Evolutionary conservation across 2,888 invertebrate species (phyloP).

Genomic region (Steinernema scapterisci): DNA sequence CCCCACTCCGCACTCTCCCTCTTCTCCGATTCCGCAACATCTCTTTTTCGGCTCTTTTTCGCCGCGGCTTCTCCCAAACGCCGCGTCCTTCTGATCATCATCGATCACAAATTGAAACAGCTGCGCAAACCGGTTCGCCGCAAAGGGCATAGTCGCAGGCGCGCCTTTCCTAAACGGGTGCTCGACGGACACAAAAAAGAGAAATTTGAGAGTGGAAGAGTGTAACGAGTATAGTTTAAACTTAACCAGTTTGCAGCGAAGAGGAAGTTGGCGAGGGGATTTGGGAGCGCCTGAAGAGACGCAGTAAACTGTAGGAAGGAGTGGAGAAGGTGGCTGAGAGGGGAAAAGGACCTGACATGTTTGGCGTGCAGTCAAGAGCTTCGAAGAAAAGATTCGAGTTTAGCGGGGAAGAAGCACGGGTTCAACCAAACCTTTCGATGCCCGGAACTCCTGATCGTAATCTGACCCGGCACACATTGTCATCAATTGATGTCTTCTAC

Average conservation of each 20-base stretch:
- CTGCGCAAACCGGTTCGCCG: slow-evolving; percentile 21
- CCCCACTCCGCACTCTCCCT: no score
- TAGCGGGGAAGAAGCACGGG: no score
- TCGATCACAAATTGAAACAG: slow-evolving; percentile 21
- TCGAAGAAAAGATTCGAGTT: no score
- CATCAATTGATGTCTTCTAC: no score
- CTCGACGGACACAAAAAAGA: slow-evolving; percentile 17
- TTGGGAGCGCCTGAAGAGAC: background rate
- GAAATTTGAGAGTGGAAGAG: background rate
- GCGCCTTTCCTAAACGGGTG: background rate
- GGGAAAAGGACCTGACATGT: no score
- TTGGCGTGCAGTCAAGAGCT: no score
- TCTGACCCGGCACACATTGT: no score
- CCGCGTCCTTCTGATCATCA: slow-evolving; percentile 5
- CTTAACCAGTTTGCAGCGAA: slow-evolving; percentile 26
- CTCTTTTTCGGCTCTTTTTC: background rate
- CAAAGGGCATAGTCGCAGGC: slow-evolving; percentile 14
- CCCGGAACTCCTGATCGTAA: no score
- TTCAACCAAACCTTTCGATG: no score
- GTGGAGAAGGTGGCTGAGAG: no score
- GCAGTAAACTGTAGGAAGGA: background rate
- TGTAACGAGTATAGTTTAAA: slow-evolving; percentile 15
- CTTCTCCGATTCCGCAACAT: slow-evolving; percentile 24
- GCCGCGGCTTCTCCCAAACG: background rate
- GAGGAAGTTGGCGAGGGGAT: slow-evolving; percentile 1